Evolutionary conservation across 1,140 invertebrate species (phyloP).

Genomic region (Aphelenchoides besseyi): DNA sequence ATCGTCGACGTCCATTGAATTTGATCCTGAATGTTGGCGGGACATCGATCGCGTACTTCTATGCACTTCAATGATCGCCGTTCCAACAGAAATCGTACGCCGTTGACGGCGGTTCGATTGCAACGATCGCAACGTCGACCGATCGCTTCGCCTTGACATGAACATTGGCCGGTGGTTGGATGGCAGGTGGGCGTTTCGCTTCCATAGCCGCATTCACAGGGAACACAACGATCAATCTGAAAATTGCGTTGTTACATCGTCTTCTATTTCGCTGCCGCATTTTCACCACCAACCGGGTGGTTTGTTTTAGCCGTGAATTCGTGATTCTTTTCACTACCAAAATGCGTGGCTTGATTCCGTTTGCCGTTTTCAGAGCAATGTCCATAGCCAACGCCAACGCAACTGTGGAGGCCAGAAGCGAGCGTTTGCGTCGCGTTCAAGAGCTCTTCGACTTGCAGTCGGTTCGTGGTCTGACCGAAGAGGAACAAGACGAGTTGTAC

Average conservation of each 20-base stretch:
- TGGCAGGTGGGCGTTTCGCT: slow-evolving; percentile 33
- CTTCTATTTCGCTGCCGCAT: too few species aligned
- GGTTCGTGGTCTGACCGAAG: too few species aligned
- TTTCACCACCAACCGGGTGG: not conserved
- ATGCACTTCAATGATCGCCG: slow-evolving; percentile 48
- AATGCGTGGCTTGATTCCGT: too few species aligned
- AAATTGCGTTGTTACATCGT: not conserved
- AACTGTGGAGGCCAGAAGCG: not conserved
- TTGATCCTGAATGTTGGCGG: slow-evolving; percentile 54
- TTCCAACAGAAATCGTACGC: slow-evolving; percentile 38
- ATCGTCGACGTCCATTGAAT: slow-evolving; percentile 58
- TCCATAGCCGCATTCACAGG: slow-evolving; percentile 58
- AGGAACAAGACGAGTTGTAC: too few species aligned
- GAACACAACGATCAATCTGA: slow-evolving; percentile 39
- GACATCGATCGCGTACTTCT: slow-evolving; percentile 44
- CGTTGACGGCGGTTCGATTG: slow-evolving; percentile 7
- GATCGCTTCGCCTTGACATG: slow-evolving; percentile 52
- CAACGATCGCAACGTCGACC: slow-evolving; percentile 58
- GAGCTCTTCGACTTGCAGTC: too few species aligned
- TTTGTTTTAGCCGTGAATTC: not conserved
- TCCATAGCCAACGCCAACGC: not conserved
- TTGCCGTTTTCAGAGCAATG: not conserved
- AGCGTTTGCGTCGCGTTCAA: too few species aligned
- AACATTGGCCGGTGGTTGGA: slow-evolving; percentile 49
- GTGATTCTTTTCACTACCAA: not conserved